Conservation (phyloP, 2,797 vertebrate genomes). For the Loriculus beryllinus region DNA sequence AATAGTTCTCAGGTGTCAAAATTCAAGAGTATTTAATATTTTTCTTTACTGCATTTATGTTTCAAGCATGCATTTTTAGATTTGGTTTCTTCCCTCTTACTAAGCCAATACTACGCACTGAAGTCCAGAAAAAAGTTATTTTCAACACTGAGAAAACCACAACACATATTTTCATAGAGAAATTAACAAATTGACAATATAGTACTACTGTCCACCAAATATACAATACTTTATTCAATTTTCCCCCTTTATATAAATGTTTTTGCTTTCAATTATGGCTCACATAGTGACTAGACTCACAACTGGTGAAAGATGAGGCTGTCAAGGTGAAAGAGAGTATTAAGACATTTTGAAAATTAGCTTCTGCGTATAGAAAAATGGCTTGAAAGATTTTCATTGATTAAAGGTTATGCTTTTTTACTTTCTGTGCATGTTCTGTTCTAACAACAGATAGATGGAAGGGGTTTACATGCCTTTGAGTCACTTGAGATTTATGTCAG, state of each 20-base stretch:
- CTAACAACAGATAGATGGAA: not conserved
- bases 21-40: not conserved
- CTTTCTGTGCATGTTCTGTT: not conserved
- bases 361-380: not conserved
- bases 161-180: not conserved
- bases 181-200: not conserved
- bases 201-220: not conserved
- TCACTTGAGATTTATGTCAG: not conserved
- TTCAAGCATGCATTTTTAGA: not conserved
- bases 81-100: not conserved
- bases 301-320: not conserved
- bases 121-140: not conserved
- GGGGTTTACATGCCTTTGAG: not conserved
- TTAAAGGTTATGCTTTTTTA: not conserved
- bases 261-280: not conserved
- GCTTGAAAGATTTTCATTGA: not conserved
- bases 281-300: not conserved
- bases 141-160: not conserved
- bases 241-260: not conserved
- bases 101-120: rapidly evolving
- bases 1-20: not conserved
- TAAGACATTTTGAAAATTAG: not conserved
- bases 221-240: not conserved
- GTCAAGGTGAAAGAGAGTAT: not conserved
- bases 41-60: not conserved